phyloP scores from a whole-genome alignment of 2,888 invertebrate species.

The Andrena fulva region DNA sequence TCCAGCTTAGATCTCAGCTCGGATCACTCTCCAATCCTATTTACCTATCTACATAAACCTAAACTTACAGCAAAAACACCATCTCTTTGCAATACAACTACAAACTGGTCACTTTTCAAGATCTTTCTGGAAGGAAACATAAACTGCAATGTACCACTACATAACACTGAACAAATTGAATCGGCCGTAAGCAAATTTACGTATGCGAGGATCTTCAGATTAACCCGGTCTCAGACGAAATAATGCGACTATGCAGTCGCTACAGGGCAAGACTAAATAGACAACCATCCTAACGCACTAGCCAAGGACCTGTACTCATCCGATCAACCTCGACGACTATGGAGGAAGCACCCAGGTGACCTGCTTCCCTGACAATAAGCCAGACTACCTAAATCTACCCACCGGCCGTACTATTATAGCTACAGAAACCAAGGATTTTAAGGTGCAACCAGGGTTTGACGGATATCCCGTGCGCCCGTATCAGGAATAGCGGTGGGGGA shows the following conservation, averaged over 20 bases:
- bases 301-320: neutral
- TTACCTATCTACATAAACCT: neutral
- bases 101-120: neutral
- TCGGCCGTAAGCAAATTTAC: neutral
- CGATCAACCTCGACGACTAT: neutral
- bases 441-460: too few species aligned
- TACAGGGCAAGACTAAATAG: neutral
- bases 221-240: neutral
- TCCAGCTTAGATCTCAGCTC: neutral
- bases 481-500: too few species aligned
- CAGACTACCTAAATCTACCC: too few species aligned
- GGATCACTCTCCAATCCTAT: neutral
- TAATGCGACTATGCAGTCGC: neutral
- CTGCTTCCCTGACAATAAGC: neutral
- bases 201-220: neutral
- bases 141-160: neutral
- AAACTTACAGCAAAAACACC: neutral
- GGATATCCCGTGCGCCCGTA: too few species aligned
- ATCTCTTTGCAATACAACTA: neutral
- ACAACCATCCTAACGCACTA: neutral
- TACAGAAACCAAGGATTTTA: too few species aligned
- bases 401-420: too few species aligned
- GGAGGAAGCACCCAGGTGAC: slow-evolving; percentile 3
- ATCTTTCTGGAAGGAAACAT: neutral
- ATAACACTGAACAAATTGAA: slow-evolving; percentile 3